These are phyloP conservation scores for Chionodraco myersi DNA, from an alignment of 2,113 vertebrate genomes.

Conservation along the genomic window DNA sequence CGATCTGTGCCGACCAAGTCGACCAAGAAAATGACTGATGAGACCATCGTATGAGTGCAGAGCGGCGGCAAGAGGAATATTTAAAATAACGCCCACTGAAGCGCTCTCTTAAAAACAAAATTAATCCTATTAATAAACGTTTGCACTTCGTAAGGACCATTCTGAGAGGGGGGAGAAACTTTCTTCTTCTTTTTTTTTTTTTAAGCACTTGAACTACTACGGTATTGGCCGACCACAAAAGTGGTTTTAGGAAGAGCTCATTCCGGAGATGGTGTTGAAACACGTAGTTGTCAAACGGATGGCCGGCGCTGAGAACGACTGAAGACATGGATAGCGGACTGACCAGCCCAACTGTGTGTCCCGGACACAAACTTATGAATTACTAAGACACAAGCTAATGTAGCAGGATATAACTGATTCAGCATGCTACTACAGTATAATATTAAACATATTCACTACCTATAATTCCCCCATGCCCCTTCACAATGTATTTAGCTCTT, in stretches of 20 bases:
- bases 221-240: slow-evolving; percentile 60
- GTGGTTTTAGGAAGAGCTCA: slow-evolving; percentile 71
- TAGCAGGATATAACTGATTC: slow-evolving; percentile 80
- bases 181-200: slow-evolving; percentile 63
- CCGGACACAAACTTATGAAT: slow-evolving; percentile 64
- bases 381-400: slow-evolving; percentile 79
- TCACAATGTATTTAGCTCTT: slow-evolving; percentile 78
- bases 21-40: slow-evolving; percentile 90
- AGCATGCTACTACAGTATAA: slow-evolving; percentile 83
- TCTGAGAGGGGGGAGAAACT: slow-evolving; percentile 55
- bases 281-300: slow-evolving; percentile 44
- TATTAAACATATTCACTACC: slow-evolving; percentile 80
- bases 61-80: slow-evolving; percentile 56
- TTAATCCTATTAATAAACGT: slow-evolving; percentile 72
- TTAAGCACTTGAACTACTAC: slow-evolving; percentile 73
- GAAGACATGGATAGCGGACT: slow-evolving; percentile 58
- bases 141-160: slow-evolving; percentile 81
- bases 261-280: slow-evolving; percentile 52
- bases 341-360: slow-evolving; percentile 60
- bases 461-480: slow-evolving; percentile 66
- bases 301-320: slow-evolving; percentile 46
- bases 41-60: slow-evolving; percentile 89
- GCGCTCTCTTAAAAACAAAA: slow-evolving; percentile 65
- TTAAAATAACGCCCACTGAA: slow-evolving; percentile 55
- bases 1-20: slow-evolving; percentile 88